These are phyloP conservation scores for Anoura caudifer DNA, from an alignment of 2,113 vertebrate species.

Conservation along the genomic window DNA sequence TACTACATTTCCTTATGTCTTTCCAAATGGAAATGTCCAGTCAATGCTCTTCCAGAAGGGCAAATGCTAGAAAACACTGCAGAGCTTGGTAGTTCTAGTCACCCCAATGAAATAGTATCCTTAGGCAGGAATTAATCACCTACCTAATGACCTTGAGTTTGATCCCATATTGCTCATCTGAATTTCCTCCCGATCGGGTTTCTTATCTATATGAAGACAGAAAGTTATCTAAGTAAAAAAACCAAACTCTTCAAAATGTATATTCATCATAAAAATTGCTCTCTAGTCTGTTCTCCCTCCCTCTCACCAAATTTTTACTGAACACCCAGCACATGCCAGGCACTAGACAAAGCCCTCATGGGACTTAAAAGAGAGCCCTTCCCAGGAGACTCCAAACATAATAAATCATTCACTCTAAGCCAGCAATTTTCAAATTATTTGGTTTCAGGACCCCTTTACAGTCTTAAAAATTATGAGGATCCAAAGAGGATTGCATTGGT, in stretches of 20 bases:
- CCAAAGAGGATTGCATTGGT: neutral
- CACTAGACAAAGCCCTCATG: neutral
- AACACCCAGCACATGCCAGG: neutral
- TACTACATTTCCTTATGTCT: neutral
- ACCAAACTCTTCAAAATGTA: neutral
- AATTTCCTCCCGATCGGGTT: conserved; percentile 93
- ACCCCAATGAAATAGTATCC: neutral
- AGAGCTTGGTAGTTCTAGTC: neutral
- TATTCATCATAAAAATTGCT: neutral
- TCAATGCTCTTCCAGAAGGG: neutral
- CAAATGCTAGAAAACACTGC: neutral
- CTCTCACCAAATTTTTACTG: neutral
- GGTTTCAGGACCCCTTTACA: neutral
- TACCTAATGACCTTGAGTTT: conserved; percentile 82
- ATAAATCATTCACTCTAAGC: neutral
- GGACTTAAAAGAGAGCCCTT: neutral
- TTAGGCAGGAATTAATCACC: conserved; percentile 22
- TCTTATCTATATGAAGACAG: conserved; percentile 82
- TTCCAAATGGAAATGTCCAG: neutral
- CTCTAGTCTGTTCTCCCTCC: neutral
- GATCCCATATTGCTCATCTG: conserved; percentile 94
- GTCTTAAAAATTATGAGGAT: conserved; percentile 11
- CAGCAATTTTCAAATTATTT: neutral
- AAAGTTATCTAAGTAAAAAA: conserved; percentile 67
- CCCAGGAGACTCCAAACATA: neutral